Evolutionary conservation across 30 jellyfish, hydroid and myxozoan genomes (phyloP), one percentile per base, ranked within the genome.

Genomic region (Mastigias papua): DNA sequence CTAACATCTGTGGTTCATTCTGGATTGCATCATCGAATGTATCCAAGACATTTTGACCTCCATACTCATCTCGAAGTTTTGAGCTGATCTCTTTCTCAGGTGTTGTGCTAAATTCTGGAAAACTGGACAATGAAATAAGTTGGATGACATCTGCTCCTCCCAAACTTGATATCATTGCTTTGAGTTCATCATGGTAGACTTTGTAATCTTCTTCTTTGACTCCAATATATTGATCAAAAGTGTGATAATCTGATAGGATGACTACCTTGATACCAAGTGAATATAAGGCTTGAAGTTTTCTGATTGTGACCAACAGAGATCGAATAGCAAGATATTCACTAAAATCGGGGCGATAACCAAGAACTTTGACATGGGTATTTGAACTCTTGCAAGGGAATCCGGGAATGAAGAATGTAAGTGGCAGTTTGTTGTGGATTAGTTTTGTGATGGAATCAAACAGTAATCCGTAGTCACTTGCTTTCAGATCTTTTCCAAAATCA

Each of bases 301-400:
- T 34, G 21, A 80, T 78, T 0, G 94, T 86, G 16, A 62, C 35
- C 0, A 73, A 31, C 27, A 86, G 82, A 3, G 73, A n/a, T 3
- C 78, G 77, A 34, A 86, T 64, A 31, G 89, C 94, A 1, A 86
- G 76, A 67, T 34, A 64, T 32, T 86, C 94, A 35, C 84, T 73
- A 37, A 86, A 57, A 22, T 86, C 94, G 15, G 89, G 84, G 1
- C 23, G 61, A 23, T 10, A 5, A 10, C 94, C 89, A n/a, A 86
- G 77, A 23, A 86, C 94, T 70, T 86, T 86, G 8, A 21, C 31
- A 34, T 34, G 21, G 15, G 65, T 73, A 69, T 86, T 86, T 37
- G 89, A 26, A 34, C 94, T 86, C 49, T 86, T 86, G 69, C 68
- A n/a, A 1, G 94, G 94, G 69, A 86, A 86, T 27, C 84, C 94